These are phyloP conservation scores for Pissodes strobi DNA, from an alignment of 1,140 invertebrate species.

Conservation along the genomic window DNA sequence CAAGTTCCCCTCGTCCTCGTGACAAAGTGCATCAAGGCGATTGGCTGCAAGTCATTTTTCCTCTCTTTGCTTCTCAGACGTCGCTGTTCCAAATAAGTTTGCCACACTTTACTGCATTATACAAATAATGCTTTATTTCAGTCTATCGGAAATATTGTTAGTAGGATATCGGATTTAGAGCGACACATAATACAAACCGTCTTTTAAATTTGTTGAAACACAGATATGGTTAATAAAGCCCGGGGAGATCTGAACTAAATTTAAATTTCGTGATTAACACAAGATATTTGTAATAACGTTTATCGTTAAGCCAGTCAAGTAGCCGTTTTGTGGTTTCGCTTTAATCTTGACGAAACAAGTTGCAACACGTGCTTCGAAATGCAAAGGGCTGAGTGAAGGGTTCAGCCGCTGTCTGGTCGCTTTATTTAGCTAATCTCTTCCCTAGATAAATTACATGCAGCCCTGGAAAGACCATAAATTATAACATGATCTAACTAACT, in stretches of 20 bases:
- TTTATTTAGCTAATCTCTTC: conserved; percentile 34
- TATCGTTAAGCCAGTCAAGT: conserved; percentile 22
- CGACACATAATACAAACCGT: no score
- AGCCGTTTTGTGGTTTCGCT: conserved; percentile 23
- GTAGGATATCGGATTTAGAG: no score
- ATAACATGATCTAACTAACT: no score
- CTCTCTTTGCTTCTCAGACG: no score
- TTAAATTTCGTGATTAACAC: conserved; percentile 12
- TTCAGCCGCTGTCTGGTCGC: conserved; percentile 29
- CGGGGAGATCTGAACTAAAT: neutral
- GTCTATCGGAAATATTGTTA: no score
- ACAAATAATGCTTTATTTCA: no score
- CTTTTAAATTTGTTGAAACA: no score
- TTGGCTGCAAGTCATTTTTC: no score
- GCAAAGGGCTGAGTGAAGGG: conserved; percentile 27
- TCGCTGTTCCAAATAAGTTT: no score
- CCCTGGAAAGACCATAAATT: conserved; percentile 25
- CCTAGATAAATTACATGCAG: conserved; percentile 26
- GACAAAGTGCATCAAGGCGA: no score
- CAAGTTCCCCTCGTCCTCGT: no score
- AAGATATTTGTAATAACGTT: conserved; percentile 28
- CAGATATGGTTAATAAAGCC: neutral
- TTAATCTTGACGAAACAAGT: conserved; percentile 33
- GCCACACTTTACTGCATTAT: no score
- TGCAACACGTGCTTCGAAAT: conserved; percentile 31